These are phyloP conservation scores for Elanus axillaris DNA, from an alignment of 2,113 vertebrate genomes.

Conservation along the genomic window DNA sequence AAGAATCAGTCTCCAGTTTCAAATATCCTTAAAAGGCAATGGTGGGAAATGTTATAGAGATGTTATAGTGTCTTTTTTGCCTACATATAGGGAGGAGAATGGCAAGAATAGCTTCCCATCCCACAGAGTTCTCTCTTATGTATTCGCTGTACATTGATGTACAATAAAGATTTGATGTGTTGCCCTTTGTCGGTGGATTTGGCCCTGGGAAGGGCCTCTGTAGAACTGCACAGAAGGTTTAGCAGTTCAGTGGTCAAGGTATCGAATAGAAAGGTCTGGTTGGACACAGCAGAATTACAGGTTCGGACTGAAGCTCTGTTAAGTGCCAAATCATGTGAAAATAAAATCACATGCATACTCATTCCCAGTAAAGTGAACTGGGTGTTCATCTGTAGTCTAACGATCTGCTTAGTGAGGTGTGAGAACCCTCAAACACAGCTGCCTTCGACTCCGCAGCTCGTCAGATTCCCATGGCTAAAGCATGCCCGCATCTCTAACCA, in stretches of 20 bases:
- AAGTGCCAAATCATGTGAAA: not conserved
- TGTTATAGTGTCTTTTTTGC: not conserved
- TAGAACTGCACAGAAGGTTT: not conserved
- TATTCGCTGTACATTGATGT: not conserved
- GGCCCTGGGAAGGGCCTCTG: not conserved
- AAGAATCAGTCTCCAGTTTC: not conserved
- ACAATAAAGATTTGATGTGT: not conserved
- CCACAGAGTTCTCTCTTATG: fast-evolving
- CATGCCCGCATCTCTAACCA: not conserved
- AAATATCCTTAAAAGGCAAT: not conserved
- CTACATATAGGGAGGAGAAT: not conserved
- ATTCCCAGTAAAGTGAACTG: not conserved
- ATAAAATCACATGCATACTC: not conserved
- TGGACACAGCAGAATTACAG: not conserved
- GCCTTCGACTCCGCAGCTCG: not conserved
- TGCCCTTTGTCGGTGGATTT: not conserved
- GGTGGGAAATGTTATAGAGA: not conserved
- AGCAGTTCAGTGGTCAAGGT: not conserved
- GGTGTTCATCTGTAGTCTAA: not conserved
- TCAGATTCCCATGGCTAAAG: not conserved
- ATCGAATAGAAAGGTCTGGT: not conserved
- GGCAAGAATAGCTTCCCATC: not conserved
- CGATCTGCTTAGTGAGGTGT: not conserved
- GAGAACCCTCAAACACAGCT: not conserved
- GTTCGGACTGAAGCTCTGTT: not conserved